Evolutionary conservation across 2,113 vertebrate species (phyloP).

Genomic region (Pangasianodon gigas): DNA sequence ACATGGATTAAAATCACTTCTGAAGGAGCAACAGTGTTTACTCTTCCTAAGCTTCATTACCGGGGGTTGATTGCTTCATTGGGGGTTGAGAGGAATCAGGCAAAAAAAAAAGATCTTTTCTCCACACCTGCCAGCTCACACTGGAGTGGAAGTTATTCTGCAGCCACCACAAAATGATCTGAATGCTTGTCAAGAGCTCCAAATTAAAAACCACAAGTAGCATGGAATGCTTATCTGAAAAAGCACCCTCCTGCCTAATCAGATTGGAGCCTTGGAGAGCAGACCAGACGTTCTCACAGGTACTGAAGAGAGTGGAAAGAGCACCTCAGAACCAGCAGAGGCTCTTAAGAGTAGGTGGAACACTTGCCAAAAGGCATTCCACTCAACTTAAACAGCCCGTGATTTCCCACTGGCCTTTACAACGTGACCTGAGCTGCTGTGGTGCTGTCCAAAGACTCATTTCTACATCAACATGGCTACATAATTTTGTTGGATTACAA

Average conservation of each 20-base stretch:
- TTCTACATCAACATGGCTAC: slow-evolving; percentile 48
- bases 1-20: slow-evolving; percentile 27
- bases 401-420: slow-evolving; percentile 13
- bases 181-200: slow-evolving; percentile 63
- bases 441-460: slow-evolving; percentile 30
- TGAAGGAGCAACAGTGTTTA: slow-evolving; percentile 55
- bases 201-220: slow-evolving; percentile 69
- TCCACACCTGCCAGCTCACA: slow-evolving; percentile 56
- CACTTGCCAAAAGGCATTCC: slow-evolving; percentile 62
- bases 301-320: slow-evolving; percentile 43
- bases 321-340: slow-evolving; percentile 20
- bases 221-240: slow-evolving; percentile 52
- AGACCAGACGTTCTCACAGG: slow-evolving; percentile 60
- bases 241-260: slow-evolving; percentile 61
- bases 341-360: slow-evolving; percentile 42
- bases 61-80: slow-evolving; percentile 60
- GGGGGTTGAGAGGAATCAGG: slow-evolving; percentile 56
- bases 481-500: slow-evolving; percentile 49
- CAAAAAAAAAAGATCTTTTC: slow-evolving; percentile 27
- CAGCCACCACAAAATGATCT: slow-evolving; percentile 62
- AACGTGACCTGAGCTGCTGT: slow-evolving; percentile 12
- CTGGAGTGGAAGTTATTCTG: slow-evolving; percentile 58
- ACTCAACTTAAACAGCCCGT: slow-evolving; percentile 35
- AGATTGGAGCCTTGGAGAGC: slow-evolving; percentile 55
- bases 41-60: slow-evolving; percentile 64